phyloP scores from a whole-genome alignment of 1,140 invertebrate species.

The Penaeus chinensis region DNA sequence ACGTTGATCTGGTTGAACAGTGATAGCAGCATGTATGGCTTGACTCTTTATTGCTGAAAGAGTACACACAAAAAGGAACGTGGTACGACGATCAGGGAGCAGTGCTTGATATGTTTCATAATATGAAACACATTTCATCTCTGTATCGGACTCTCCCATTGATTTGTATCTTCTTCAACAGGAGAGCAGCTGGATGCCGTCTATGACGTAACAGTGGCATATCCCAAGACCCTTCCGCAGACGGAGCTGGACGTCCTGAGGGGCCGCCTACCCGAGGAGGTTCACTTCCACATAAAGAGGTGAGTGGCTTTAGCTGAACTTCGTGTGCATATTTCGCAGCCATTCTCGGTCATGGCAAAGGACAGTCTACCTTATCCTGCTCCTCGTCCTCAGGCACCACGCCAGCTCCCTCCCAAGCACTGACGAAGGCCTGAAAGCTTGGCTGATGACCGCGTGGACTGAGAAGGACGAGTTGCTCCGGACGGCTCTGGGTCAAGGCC shows the following conservation, averaged over 20 bases:
- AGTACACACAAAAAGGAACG: too few relatives aligned
- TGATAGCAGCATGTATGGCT: too few relatives aligned
- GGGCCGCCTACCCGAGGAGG: constrained; percentile 78
- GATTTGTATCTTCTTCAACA: constrained; percentile 8
- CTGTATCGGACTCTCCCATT: too few relatives aligned
- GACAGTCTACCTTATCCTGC: too few relatives aligned
- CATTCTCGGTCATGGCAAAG: too few relatives aligned
- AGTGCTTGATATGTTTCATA: too few relatives aligned
- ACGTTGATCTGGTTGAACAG: too few relatives aligned
- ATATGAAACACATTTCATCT: constrained; percentile 41
- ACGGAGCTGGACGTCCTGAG: constrained; percentile 76
- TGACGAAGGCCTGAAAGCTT: constrained; percentile 73
- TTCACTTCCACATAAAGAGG: constrained; percentile 82
- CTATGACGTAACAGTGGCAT: constrained; percentile 84
- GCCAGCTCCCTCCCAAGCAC: constrained; percentile 73
- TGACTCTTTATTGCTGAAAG: too few relatives aligned
- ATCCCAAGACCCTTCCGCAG: constrained; percentile 77
- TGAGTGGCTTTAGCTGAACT: constrained; percentile 66
- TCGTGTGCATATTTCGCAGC: too few relatives aligned
- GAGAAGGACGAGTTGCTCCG: constrained; percentile 77
- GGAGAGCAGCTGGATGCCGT: constrained; percentile 77
- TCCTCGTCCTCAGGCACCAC: constrained; percentile 60
- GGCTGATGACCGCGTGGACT: constrained; percentile 80
- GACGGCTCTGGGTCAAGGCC: constrained; percentile 70
- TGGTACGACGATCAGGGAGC: too few relatives aligned